A percentile compares a stretch with the other conserved stretches of the same genome.
Evolutionary conservation across 2,888 invertebrate genomes (phyloP).

Genomic region (Lepeophtheirus nordmannii): DNA sequence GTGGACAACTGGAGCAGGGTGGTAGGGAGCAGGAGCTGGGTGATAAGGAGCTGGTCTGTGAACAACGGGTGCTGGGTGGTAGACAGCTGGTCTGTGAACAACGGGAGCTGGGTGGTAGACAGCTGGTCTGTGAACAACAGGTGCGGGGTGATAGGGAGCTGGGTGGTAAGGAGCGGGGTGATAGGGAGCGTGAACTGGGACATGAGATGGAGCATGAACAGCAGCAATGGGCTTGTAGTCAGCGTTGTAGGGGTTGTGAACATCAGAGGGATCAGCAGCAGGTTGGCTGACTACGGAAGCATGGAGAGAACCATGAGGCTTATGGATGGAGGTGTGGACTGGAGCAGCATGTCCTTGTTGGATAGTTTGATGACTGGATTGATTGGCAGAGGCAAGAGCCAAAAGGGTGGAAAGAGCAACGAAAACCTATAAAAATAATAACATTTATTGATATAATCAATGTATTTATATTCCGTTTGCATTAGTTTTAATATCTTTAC

Average conservation of each 20-base stretch:
- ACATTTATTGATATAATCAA: no score
- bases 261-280: slow-evolving; percentile 3
- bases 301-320: slow-evolving; percentile 6
- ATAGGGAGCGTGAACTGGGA: not conserved
- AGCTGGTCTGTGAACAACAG: not conserved
- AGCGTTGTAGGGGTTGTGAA: slow-evolving; percentile 7
- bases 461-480: no score
- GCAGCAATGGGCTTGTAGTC: slow-evolving; percentile 10
- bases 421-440: no score
- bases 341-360: slow-evolving; percentile 9
- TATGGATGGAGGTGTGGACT: slow-evolving; percentile 8
- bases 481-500: no score
- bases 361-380: slow-evolving; percentile 9
- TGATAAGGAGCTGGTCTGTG: not conserved
- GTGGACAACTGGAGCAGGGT: not conserved
- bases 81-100: not conserved
- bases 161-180: slow-evolving; percentile 13
- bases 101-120: not conserved
- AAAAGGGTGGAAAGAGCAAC: not conserved
- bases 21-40: not conserved
- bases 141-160: not conserved
- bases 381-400: slow-evolving; percentile 10
- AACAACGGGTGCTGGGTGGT: slow-evolving; percentile 2
- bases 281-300: slow-evolving; percentile 8
- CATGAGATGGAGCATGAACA: not conserved